Base-by-base conservation (phyloP, 2,888 invertebrate genomes). In the Criorhina ranunculi region DNA sequence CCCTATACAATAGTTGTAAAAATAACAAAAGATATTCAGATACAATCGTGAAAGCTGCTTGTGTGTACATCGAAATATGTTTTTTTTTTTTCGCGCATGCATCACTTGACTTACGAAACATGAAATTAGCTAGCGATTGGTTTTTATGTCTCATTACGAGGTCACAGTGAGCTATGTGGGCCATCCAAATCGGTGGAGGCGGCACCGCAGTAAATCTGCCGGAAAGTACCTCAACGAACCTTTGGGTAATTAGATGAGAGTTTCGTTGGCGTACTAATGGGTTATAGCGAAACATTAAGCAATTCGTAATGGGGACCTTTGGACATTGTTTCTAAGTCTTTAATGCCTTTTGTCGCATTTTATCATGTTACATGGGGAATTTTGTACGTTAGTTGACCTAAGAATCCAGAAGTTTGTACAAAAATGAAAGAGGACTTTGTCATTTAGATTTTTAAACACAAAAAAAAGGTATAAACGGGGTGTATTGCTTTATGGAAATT, bases 251-350 rank as follows among this genome's bases (percentile, higher is more conserved):
- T 70, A 78, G 77, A 44, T 19, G 70, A 62, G 62, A 78, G 69
- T 69, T 46, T n/a, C n/a, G 66, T 44, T 53, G 77, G 44, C 35
- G 24, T 51, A 33, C 60, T 78, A 78, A 78, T 78, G 69, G 78
- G 69, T 55, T 70, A 62, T 78, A 44, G 55, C 70, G 44, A 11
- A 78, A 78, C 78, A 78, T 78, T 62, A 62, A 49, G 62, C 78
- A 46, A 62, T 78, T 44, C 12, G 55, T 62, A 70, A 78, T 77
- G 64, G 69, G 40, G 35, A 53, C 12, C 51, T 17, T 24, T 51
- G 49, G 33, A 19, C 33, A 3, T 46, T 46, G 62, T 46, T 64
- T 64, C 24, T 31, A 19, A 12, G 40, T 11, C 37, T 17, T 53
- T 51, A 17, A 11, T 46, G 44, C n/a, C 15, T 55, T 33, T 19